Percentiles rank a stretch among this genome's conserved stretches.
Evolutionary conservation across 64 coral and sea anemone species (phyloP).

Genomic region (Astreopora myriophthalma): DNA sequence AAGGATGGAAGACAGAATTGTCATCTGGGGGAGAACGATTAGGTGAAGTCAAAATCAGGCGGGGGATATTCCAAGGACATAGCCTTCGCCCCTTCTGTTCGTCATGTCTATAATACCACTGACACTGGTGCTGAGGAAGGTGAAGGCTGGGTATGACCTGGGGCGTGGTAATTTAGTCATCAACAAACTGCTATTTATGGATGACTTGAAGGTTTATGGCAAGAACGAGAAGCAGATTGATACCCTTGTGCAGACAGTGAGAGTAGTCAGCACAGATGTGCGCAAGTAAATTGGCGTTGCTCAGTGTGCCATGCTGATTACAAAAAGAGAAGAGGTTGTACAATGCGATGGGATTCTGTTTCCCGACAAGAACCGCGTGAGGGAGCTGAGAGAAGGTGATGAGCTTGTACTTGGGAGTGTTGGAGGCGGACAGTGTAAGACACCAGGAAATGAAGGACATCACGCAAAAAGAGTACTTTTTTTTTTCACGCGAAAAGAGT

Average conservation of each 20-base stretch:
- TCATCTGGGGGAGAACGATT: too few relatives aligned
- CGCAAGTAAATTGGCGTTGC: too few relatives aligned
- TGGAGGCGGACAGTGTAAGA: constrained; percentile 28
- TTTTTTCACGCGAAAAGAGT: not conserved
- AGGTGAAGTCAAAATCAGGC: constrained; percentile 9
- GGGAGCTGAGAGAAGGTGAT: constrained; percentile 13
- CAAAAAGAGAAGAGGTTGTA: constrained; percentile 34
- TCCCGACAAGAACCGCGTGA: not conserved
- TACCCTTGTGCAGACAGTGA: not conserved
- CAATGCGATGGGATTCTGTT: constrained; percentile 5
- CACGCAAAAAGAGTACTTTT: not conserved
- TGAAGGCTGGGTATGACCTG: constrained; percentile 24
- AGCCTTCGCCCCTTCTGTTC: constrained; percentile 35
- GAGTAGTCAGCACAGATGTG: constrained; percentile 29
- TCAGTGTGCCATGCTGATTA: constrained; percentile 6
- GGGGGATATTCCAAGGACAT: not conserved
- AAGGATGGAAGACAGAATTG: too few relatives aligned
- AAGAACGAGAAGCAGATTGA: constrained; percentile 29
- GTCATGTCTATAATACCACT: constrained; percentile 15
- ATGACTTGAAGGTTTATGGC: constrained; percentile 31
- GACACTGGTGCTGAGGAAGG: not conserved
- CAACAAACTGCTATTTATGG: constrained; percentile 14
- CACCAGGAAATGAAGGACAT: constrained; percentile 23
- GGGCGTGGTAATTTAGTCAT: not conserved
- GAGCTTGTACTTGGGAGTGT: constrained; percentile 12